Base-by-base conservation (phyloP, 2,797 vertebrate genomes). In the Pseudochirops corinnae region DNA sequence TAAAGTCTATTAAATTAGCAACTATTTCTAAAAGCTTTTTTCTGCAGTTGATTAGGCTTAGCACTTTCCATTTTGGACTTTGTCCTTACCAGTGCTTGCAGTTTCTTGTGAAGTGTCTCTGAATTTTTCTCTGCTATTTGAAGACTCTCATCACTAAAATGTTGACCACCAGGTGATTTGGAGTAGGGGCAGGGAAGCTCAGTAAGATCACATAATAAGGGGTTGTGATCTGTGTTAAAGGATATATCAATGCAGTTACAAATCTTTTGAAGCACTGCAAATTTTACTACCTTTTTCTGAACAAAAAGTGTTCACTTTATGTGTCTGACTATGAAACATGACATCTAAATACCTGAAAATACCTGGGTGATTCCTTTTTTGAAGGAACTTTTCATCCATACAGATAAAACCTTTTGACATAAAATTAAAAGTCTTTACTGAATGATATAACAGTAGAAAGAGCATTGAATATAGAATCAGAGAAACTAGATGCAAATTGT, bases 21-120 rank as follows among this genome's bases (percentile, higher is more conserved):
- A 46, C 90, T 46, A 56, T 39, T 91, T 56, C 31, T 56, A 91
- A 74, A 1, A 39, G 39, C 39, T 96, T 26, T 95, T 95, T 46
- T 46, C 91, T 56, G 53, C 90, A 92, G 39, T 24, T 93, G 90
- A 13, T 50, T 57, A 58, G 46, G 29, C 18, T 14, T 87, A 4
- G 50, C 26, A 18, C 55, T 93, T 55, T 29, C 10, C 50, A 13
- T 39, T 28, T 58, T 95, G 52, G 46, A 90, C 28, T 1, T n/a
- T 95, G 62, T 46, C 93, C 55, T 91, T 87, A 46, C 39, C 10
- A 82, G 26, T 46, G 74, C 74, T 24, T 82, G 21, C 39, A 46
- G 39, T 82, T 82, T 82, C 74, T 82, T 82, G 9, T 82, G 21
- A 82, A 46, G 9, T 82, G 74, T 46, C 74, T 82, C 74, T 82